A percentile compares a stretch with the other conserved stretches of the same genome.
Evolutionary conservation across 2,113 vertebrate genomes (phyloP).

Genomic region (Erythrocercus mccallii): DNA sequence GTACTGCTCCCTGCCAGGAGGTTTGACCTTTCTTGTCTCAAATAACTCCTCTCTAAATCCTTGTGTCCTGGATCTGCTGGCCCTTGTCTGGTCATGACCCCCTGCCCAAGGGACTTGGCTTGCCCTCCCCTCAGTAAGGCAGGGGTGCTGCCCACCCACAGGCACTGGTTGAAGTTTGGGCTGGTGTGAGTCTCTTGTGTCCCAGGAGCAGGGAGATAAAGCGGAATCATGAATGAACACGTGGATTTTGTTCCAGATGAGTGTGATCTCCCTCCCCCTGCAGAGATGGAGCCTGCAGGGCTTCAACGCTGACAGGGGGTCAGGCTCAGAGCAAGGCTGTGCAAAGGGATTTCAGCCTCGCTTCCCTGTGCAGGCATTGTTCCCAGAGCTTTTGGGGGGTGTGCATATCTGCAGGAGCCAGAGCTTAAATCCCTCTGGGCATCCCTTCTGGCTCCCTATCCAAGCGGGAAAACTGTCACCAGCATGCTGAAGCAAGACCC

Average conservation of each 20-base stretch:
- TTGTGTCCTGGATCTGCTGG: background rate
- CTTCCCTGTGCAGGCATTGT: background rate
- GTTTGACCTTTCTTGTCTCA: background rate
- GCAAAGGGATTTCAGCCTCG: background rate
- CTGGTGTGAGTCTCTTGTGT: rapidly evolving
- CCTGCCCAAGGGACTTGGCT: background rate
- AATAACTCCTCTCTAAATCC: background rate
- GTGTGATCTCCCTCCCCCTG: background rate
- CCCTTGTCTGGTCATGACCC: rapidly evolving
- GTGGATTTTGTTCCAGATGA: background rate
- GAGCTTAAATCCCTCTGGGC: background rate
- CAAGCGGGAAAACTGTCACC: background rate
- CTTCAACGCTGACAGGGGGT: background rate
- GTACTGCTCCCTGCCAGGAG: background rate
- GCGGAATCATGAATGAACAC: background rate
- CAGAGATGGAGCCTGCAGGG: background rate
- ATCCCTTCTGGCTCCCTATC: background rate
- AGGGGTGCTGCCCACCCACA: background rate
- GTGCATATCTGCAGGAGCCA: background rate
- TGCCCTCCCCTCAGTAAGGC: background rate
- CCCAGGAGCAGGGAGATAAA: background rate
- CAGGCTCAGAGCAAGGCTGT: background rate
- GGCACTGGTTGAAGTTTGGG: rapidly evolving
- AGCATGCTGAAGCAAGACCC: background rate
- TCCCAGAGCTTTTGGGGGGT: background rate